These are phyloP conservation scores for Aphidius colemani DNA, from an alignment of 2,888 invertebrate genomes.

Conservation along the genomic window DNA sequence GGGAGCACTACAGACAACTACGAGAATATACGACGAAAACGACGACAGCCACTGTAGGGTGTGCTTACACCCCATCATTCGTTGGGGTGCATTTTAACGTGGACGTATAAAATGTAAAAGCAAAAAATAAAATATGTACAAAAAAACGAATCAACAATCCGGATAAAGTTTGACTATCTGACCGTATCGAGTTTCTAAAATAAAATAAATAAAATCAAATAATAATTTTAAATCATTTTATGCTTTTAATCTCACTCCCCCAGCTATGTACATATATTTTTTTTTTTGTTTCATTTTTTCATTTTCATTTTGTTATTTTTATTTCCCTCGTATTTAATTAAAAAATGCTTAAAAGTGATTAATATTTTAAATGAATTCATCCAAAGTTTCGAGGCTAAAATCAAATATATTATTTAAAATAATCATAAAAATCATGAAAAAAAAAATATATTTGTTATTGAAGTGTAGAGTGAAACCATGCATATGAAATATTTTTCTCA, in stretches of 20 bases:
- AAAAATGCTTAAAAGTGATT: too few relatives aligned
- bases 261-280: too few relatives aligned
- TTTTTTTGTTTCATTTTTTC: constrained; percentile 19
- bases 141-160: neutral
- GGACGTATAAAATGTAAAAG: constrained; percentile 20
- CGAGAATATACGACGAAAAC: neutral
- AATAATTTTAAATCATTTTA: too few relatives aligned
- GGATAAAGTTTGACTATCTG: constrained; percentile 5
- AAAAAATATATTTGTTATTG: too few relatives aligned
- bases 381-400: neutral
- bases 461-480: neutral
- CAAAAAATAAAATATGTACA: constrained; percentile 10
- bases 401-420: constrained; percentile 3
- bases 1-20: constrained; percentile 5
- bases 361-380: too few relatives aligned
- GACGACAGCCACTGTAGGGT: neutral
- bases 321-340: neutral
- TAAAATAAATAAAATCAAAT: constrained; percentile 2
- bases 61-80: constrained; percentile 10
- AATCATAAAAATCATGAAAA: neutral
- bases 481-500: neutral
- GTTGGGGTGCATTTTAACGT: constrained; percentile 29
- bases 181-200: constrained; percentile 16
- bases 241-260: neutral
- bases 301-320: neutral